These are phyloP conservation scores for Caenorhabditis brenneri DNA, from an alignment of 1,140 invertebrate species.

Conservation along the genomic window DNA sequence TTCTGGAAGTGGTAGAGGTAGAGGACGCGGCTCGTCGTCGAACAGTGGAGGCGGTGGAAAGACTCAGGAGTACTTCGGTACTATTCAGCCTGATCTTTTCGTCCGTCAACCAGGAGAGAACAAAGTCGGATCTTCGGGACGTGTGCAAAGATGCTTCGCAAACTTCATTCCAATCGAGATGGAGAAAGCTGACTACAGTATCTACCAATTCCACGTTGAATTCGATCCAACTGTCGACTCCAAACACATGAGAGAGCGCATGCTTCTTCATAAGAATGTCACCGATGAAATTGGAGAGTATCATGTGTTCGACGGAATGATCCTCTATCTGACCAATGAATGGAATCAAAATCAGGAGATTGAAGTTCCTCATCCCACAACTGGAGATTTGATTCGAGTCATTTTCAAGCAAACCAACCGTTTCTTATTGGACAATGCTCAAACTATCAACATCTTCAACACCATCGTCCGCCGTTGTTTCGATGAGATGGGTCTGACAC, in stretches of 20 bases:
- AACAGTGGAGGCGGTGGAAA: not conserved
- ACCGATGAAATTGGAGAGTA: not conserved
- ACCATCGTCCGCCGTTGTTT: constrained; percentile 45
- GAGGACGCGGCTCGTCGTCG: not conserved
- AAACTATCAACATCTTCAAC: constrained; percentile 55
- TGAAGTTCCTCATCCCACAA: constrained; percentile 22
- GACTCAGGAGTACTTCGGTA: not conserved
- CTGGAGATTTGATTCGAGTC: not conserved
- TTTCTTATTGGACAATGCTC: constrained; percentile 46
- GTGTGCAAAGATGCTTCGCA: not conserved
- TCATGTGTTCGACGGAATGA: constrained; percentile 48
- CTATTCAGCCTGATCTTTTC: constrained; percentile 18
- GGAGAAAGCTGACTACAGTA: not conserved
- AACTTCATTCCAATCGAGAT: constrained; percentile 48
- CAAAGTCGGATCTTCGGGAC: constrained; percentile 36
- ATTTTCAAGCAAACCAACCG: constrained; percentile 44
- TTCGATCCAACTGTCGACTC: constrained; percentile 50
- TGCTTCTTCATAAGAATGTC: not conserved
- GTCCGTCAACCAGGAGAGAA: not conserved
- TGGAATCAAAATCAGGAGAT: constrained; percentile 25
- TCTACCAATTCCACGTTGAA: constrained; percentile 45
- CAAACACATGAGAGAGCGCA: not conserved
- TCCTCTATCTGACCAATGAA: constrained; percentile 41
- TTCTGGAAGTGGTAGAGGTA: not conserved
- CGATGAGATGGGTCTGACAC: constrained; percentile 32